Evolutionary conservation across 2,113 vertebrate genomes (phyloP).

Genomic region (Bucco capensis): DNA sequence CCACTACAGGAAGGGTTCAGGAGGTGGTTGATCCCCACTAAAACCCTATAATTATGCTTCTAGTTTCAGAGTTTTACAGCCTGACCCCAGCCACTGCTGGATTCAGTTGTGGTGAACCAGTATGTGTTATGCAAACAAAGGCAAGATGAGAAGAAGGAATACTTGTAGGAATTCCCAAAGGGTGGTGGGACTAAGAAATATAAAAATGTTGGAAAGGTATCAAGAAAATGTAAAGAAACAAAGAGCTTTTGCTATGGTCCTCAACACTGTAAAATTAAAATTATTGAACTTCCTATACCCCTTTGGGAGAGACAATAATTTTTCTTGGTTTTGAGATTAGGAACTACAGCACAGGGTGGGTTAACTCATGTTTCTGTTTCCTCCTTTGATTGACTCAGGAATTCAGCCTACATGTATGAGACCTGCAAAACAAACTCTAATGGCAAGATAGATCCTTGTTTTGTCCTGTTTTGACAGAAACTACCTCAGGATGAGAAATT

Average conservation of each 20-base stretch:
- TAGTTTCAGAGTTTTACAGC: not conserved
- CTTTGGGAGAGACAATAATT: not conserved
- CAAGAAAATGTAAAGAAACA: not conserved
- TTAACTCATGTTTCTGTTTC: not conserved
- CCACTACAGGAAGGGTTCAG: not conserved
- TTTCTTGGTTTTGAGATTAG: not conserved
- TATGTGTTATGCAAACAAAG: fast-evolving
- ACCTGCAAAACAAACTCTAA: not conserved
- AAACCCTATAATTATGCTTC: not conserved
- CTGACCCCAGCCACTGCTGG: not conserved
- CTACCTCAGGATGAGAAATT: not conserved
- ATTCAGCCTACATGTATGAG: not conserved
- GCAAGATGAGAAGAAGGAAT: not conserved
- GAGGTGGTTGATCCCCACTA: not conserved
- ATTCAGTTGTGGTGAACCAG: not conserved
- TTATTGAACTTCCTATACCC: not conserved
- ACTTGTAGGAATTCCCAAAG: not conserved
- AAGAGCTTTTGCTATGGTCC: not conserved
- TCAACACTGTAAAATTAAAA: not conserved
- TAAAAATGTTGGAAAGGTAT: not conserved
- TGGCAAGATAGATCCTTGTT: not conserved
- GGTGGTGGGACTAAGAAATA: not conserved
- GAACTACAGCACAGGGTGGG: not conserved
- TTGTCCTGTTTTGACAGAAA: not conserved
- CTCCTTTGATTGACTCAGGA: not conserved